phyloP scores from a whole-genome alignment of 2,797 vertebrate genomes.

The Cynopterus sphinx region DNA sequence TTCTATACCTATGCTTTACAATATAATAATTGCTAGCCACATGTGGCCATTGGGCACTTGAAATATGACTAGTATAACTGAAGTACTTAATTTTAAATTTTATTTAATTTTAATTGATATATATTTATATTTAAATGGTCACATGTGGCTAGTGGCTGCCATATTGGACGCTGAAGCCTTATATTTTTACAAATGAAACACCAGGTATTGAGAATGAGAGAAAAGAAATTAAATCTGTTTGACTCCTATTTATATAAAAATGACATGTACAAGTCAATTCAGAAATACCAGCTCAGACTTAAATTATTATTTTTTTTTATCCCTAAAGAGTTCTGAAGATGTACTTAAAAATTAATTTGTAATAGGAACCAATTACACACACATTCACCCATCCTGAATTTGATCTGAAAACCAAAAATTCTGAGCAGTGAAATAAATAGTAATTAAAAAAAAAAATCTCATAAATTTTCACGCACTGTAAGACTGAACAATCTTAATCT shows the following conservation, averaged over 20 bases:
- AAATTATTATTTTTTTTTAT: neutral
- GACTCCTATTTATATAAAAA: conserved; percentile 16
- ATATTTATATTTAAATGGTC: conserved; percentile 31
- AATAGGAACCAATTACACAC: neutral
- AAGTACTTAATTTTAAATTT: conserved; percentile 7
- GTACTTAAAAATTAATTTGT: conserved; percentile 38
- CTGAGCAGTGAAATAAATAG: neutral
- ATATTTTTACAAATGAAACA: neutral
- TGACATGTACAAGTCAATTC: neutral
- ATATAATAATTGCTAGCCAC: neutral
- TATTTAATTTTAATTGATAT: conserved; percentile 11
- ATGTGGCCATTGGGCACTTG: neutral
- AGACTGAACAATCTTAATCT: conserved; percentile 27
- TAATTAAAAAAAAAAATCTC: neutral
- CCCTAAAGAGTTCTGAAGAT: neutral
- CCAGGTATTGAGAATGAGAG: neutral
- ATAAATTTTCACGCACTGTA: neutral
- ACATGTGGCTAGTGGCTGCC: neutral
- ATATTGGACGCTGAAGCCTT: neutral
- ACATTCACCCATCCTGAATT: neutral
- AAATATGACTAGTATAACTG: neutral
- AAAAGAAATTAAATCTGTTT: neutral
- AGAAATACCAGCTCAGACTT: neutral
- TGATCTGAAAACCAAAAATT: conserved; percentile 33
- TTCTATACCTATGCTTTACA: neutral